Evolutionary conservation across 35 echinoderm and acorn worm species (phyloP).

Genomic region (Ophioderma brevispina): DNA sequence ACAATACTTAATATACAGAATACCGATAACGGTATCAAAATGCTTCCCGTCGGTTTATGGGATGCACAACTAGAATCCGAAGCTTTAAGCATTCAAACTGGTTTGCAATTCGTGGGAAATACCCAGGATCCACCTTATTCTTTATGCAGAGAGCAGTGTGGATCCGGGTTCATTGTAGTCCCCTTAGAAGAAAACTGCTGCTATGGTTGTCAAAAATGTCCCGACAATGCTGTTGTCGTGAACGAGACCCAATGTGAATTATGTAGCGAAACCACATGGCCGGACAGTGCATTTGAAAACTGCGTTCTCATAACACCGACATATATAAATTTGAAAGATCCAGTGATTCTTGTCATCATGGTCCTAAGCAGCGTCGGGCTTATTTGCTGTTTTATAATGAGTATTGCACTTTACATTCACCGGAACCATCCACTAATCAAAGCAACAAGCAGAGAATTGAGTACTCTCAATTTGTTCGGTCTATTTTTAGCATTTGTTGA

Average conservation of each 20-base stretch:
- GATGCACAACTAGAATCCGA: background rate
- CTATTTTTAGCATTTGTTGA: background rate
- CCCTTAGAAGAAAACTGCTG: slow-evolving; percentile 25
- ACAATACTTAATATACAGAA: background rate
- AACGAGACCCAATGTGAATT: background rate
- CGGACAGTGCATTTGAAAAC: background rate
- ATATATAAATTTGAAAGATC: background rate
- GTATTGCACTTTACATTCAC: background rate
- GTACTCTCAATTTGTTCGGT: background rate
- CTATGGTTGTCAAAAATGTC: slow-evolving; percentile 24
- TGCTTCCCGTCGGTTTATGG: background rate
- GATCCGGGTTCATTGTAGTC: background rate
- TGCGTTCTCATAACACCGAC: background rate
- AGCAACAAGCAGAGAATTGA: background rate
- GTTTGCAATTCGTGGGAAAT: background rate
- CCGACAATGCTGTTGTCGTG: background rate
- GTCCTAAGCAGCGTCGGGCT: background rate
- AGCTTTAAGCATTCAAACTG: background rate
- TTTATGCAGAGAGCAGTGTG: slow-evolving; percentile 20
- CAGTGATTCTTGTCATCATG: background rate
- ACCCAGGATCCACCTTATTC: background rate
- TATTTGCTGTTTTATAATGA: background rate
- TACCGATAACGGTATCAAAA: background rate
- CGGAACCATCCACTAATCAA: slow-evolving; percentile 31
- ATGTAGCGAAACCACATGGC: background rate